phyloP scores from a whole-genome alignment of 1,140 invertebrate species.

The Diachasma alloeum region DNA sequence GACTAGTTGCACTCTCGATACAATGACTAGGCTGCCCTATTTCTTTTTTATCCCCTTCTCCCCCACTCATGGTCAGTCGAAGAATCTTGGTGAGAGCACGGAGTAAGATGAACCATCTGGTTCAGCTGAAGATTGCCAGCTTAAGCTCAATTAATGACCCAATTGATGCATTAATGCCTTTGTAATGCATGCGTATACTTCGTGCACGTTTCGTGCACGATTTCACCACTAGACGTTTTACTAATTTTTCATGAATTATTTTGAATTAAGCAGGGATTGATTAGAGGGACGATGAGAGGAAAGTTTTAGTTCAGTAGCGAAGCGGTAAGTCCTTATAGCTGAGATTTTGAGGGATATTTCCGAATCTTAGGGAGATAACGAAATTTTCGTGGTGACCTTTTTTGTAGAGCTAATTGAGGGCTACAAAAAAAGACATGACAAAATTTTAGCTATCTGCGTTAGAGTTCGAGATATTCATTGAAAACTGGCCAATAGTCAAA shows the following conservation, averaged over 20 bases:
- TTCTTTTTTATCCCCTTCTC: conserved; percentile 2
- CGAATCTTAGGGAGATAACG: too few relatives aligned
- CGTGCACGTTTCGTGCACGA: not conserved
- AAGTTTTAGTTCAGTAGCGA: too few relatives aligned
- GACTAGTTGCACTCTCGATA: conserved; percentile 15
- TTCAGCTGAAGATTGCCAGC: not conserved
- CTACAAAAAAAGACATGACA: too few relatives aligned
- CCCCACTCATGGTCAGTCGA: conserved; percentile 6
- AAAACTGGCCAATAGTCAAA: too few relatives aligned
- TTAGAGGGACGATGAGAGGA: too few relatives aligned
- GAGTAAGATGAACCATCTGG: conserved; percentile 1
- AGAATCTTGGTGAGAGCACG: not conserved
- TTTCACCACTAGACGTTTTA: not conserved
- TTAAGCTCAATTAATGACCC: conserved; percentile 8
- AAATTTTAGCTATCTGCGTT: too few relatives aligned
- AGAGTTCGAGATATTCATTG: too few relatives aligned
- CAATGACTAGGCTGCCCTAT: conserved; percentile 2
- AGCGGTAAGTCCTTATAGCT: too few relatives aligned
- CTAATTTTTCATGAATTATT: not conserved
- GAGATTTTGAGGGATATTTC: too few relatives aligned
- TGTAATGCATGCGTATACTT: not conserved
- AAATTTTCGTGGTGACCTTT: too few relatives aligned
- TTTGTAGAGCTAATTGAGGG: too few relatives aligned
- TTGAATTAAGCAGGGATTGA: too few relatives aligned
- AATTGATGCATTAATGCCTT: not conserved